These are phyloP conservation scores for Monochamus saltuarius DNA, from an alignment of 1,140 invertebrate genomes.

Conservation along the genomic window DNA sequence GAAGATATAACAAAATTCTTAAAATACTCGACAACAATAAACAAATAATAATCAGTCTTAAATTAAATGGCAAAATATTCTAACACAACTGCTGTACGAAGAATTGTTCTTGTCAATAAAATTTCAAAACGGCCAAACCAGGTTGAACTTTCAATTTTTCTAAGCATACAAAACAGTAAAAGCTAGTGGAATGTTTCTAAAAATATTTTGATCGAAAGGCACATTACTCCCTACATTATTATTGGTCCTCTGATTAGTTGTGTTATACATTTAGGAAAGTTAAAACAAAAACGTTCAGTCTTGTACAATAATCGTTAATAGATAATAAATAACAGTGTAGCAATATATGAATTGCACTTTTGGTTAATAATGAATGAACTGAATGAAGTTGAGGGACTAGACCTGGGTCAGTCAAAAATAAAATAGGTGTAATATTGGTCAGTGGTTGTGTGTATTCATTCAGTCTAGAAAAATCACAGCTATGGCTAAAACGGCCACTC, in stretches of 20 bases:
- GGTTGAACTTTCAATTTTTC: too few relatives aligned
- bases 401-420: constrained; percentile 33
- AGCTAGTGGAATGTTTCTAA: constrained; percentile 37
- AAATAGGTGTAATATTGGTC: constrained; percentile 7
- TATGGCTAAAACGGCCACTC: constrained; percentile 38
- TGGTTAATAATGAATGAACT: constrained; percentile 35
- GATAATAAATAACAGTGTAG: constrained; percentile 19
- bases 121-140: not conserved
- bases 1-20: constrained; percentile 24
- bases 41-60: constrained; percentile 46
- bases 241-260: constrained; percentile 7
- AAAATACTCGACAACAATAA: constrained; percentile 29
- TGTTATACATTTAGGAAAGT: constrained; percentile 16
- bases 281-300: constrained; percentile 25
- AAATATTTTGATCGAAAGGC: constrained; percentile 13
- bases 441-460: constrained; percentile 21
- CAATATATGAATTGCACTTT: constrained; percentile 36
- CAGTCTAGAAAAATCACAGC: constrained; percentile 48
- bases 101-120: not conserved
- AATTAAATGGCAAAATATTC: constrained; percentile 43
- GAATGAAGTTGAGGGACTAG: constrained; percentile 33
- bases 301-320: not conserved
- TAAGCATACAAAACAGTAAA: constrained; percentile 16
- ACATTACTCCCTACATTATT: constrained; percentile 5
- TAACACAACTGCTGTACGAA: constrained; percentile 29